phyloP scores from a whole-genome alignment of 2,888 invertebrate species.

The Drosophila emarginata region DNA sequence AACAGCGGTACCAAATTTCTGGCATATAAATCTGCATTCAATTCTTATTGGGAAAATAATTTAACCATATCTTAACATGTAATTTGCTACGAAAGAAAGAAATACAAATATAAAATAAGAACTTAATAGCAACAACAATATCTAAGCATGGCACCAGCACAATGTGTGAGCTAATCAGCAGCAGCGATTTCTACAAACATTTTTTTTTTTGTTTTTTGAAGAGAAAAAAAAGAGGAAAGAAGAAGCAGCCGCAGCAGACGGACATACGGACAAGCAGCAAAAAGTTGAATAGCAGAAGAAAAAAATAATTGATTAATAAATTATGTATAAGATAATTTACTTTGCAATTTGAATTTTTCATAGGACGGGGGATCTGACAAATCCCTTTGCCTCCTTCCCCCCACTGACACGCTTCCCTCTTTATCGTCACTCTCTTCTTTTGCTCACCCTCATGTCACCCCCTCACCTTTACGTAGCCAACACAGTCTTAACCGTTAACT shows the following conservation, averaged over 20 bases:
- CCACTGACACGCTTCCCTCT: not conserved
- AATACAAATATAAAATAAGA: conserved; percentile 12
- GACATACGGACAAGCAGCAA: not conserved
- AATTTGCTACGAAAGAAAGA: not conserved
- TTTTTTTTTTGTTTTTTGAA: conserved; percentile 27
- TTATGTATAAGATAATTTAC: not conserved
- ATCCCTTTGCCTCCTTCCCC: not conserved
- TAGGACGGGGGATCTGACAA: not conserved
- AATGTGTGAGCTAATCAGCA: conserved; percentile 64
- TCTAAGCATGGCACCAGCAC: conserved; percentile 10
- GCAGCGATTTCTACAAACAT: conserved; percentile 45
- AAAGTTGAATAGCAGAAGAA: not conserved
- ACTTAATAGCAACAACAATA: not conserved
- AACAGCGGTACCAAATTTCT: conserved; percentile 7
- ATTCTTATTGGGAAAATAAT: conserved; percentile 3
- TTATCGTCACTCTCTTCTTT: not conserved
- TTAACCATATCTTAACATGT: not conserved
- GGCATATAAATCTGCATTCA: conserved; percentile 8
- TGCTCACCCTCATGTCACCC: not conserved
- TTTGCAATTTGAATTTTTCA: conserved; percentile 6
- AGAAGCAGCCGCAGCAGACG: conserved; percentile 12
- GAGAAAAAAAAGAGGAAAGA: conserved; percentile 17
- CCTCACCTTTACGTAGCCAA: not conserved
- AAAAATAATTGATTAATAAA: conserved; percentile 7
- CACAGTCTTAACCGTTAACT: conserved; percentile 33